Evolutionary conservation across 2,797 vertebrate species (phyloP), one percentile per base, ranked within the genome.

Genomic region (Alectoris magna): DNA sequence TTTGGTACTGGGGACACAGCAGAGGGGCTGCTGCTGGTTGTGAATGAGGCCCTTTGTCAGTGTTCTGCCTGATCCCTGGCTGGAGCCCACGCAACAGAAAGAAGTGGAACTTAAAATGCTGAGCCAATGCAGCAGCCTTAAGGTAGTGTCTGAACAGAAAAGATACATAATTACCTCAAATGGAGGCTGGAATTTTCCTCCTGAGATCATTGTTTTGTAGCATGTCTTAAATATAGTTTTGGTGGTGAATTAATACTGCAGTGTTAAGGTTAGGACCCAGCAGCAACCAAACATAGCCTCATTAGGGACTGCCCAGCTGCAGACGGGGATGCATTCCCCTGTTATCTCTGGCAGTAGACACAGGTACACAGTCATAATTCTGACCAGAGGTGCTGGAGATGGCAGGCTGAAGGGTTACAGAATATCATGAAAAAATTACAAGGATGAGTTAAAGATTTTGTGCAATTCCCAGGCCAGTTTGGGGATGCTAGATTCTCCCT

Each of bases 1-100:
- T 95, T 86, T 46, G 93, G 93, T 94, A 85, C 84, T 24, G 71
- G 84, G 69, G 67, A 93, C 73, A 53, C 39, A 0, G 1, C 58
- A 27, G 78, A 23, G 71, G 56, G 81, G 79, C 66, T 73, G 62
- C 58, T 46, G 82, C 19, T 71, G 64, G 34, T 53, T 91, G 86
- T 94, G 85, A 97, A 93, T 94, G 10, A 89, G 38, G 64, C 18
- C 63, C 87, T 94, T 97, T 96, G 91, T 96, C 76, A 93, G 67
- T 9, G 60, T 88, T 79, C 78, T 43, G 46, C 73, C 69, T 41
- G 31, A 24, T 12, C 70, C 46, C n/a, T 62, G 62, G 17, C 41
- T 75, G 70, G 95, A 94, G 44, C 70, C 83, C 46, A 38, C 18
- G 27, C 71, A 58, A 88, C 67, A 58, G 29, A 64, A 76, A 48